Conservation (phyloP, 2,797 vertebrate genomes). For the Microhierax caerulescens region DNA sequence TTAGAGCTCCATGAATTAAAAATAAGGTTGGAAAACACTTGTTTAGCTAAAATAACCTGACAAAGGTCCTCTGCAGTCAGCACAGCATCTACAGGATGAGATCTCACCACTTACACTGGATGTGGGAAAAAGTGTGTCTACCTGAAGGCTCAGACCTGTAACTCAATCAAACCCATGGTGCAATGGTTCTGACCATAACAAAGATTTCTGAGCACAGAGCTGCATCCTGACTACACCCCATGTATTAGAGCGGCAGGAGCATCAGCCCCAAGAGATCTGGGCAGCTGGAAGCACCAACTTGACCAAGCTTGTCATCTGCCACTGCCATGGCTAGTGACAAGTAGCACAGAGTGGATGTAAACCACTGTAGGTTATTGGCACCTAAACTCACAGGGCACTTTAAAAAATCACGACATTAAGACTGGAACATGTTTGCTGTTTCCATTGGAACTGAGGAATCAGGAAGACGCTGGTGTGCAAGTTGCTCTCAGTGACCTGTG, state of each 20-base stretch:
- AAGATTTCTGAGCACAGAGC: neutral
- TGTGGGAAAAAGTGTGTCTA: neutral
- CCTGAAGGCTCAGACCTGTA: neutral
- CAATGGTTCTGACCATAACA: neutral
- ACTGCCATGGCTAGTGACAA: neutral
- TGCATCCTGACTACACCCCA: neutral
- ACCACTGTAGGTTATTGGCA: neutral
- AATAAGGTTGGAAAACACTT: neutral
- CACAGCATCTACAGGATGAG: neutral
- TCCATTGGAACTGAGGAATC: neutral
- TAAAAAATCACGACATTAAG: rapidly evolving
- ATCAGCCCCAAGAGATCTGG: neutral
- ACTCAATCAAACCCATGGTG: neutral
- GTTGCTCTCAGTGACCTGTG: neutral
- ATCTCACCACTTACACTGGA: rapidly evolving
- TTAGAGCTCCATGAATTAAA: neutral
- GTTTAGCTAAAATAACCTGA: neutral
- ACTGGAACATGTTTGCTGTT: neutral
- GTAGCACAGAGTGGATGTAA: neutral
- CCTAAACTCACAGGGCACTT: neutral
- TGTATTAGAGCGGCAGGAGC: rapidly evolving
- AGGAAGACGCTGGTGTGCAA: neutral
- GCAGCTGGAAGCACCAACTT: neutral
- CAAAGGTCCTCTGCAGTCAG: neutral
- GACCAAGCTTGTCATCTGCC: neutral